Evolutionary conservation across 1,140 invertebrate genomes (phyloP), one percentile per base, ranked within the genome.

Genomic region (Paraescarpia echinospica): DNA sequence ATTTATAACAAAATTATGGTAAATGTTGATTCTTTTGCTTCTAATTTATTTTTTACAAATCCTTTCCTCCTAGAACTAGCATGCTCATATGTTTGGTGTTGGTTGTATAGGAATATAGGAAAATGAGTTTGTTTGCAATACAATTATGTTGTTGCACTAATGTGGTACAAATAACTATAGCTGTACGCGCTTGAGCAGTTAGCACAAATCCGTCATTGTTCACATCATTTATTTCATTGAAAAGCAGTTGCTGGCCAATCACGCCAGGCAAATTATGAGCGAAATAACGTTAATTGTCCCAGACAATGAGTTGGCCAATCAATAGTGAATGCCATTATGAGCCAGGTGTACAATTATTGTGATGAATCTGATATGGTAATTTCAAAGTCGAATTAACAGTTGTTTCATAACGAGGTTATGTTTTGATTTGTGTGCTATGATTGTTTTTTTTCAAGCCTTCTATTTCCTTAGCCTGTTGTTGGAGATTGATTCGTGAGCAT

Each of bases 301-400:
- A 77, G 59, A 27, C 59, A 77, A 22, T 77, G 59, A 77, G 59
- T 77, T 27, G 22, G 22, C 59, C 59, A 77, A 77, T 77, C 59
- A 77, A 77, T 77, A 77, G 8, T 12, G 59, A 77, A 77, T 77
- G 18, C 2, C 59, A 77, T 77, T 77, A 77, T 18, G 27, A 77
- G 59, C 59, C 59, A 77, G 59, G 59, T 77, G 59, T 77, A 77
- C 59, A 77, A 77, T 77, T 77, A 77, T 77, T 77, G 59, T 77
- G 59, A 77, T 77, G 59, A 77, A 77, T 77, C 59, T 77, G 59
- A 77, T 77, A 18, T 77, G 59, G 59, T 77, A 77, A 77, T 77
- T 77, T 77, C 59, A 77, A 77, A 77, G 22, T 77, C 59, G 27
- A 77, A 77, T 77, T 77, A 41, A 41, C 41, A 41, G 12, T 41